Evolutionary conservation across 2,797 vertebrate genomes (phyloP), one percentile per base, ranked within the genome.

Genomic region (Melanogrammus aeglefinus): DNA sequence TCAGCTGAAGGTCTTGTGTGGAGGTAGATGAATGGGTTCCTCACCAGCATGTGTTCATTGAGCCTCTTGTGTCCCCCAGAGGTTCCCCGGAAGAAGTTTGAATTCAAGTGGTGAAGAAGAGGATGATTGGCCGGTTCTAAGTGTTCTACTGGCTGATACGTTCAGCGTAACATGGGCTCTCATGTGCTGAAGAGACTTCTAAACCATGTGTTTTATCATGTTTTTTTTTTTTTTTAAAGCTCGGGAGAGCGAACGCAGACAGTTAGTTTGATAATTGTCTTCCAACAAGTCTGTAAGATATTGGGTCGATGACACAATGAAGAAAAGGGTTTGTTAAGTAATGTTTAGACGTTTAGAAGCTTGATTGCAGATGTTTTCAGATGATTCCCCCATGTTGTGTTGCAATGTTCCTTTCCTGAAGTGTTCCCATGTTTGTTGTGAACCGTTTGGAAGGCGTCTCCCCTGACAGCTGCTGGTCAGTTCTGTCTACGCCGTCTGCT

Each of bases 61-160:
- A 13, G 72, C 39, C 36, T n/a, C 36, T 36, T 74, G 18, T 35
- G 18, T 36, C 33, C 10, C n/a, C 21, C 73, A 74, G 38, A 74
- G 31, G 69, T 31, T 71, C 29, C 27, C 12, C 3, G 27, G 69
- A 71, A 71, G 31, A 71, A 16, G 31, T 6, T 1, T 2, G 10
- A 16, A 1, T 71, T 71, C 31, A 71, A 71, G 29, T 33, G 80
- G 81, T 76, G 18, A 73, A 44, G 81, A 79, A 38, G 75, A 78
- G 8, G 63, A 74, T 27, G 66, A 3, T 9, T 1, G 10, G 8
- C 63, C 6, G 18, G 47, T 57, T 57, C 47, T 57, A 21, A 18
- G 44, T 47, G 44, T 44, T 44, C 13, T 44, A 16, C 14, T 14
- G 10, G 41, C 38, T 39, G 38, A 39, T 9, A 10, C 38, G 3